Evolutionary conservation across 92 coral and sea anemone genomes (phyloP), one percentile per base, ranked within the genome.

Genomic region (Parazoanthus swiftii): DNA sequence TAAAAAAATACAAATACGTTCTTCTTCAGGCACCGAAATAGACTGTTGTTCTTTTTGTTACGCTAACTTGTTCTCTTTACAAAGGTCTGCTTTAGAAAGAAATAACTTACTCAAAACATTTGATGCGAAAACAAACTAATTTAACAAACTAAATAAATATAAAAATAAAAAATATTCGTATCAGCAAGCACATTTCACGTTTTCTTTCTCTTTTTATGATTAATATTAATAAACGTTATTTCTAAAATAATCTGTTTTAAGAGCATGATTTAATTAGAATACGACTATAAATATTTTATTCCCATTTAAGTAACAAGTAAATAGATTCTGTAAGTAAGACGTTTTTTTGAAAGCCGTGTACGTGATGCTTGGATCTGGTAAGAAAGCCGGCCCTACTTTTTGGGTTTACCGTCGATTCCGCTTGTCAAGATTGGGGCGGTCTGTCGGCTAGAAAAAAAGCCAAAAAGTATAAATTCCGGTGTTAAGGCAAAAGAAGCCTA

Each of bases 141-240:
- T 18, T 23, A 81, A 81, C 72, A 4, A 56, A 51, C 51, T 80
- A 81, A 81, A 63, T 81, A 79, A 29, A 48, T 50, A 79, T 16
- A 79, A 56, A 81, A 58, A 58, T 63, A 81, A 63, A 81, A 81
- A 81, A 80, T 80, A 80, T 80, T 80, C 48, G 44, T 15, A 54
- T 54, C 72, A 25, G 85, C 50, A 80, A 56, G 46, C 20, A 6
- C 29, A 38, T 81, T 35, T 9, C 18, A 20, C 4, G 44, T 37
- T 81, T 39, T 76, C 80, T 39, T 37, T 23, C 36, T 81, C 29
- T 59, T 21, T 81, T n/a, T 81, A 23, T n/a, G 51, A 26, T 3
- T 33, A 38, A 58, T 36, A 58, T 42, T 36, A 59, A 59, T 36
- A 63, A 36, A 5, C 18, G 68, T 37, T 59, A 58, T 18, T 3